These are phyloP conservation scores for Diplosoma virens DNA, from an alignment of 23 tunicate species.

Conservation along the genomic window DNA sequence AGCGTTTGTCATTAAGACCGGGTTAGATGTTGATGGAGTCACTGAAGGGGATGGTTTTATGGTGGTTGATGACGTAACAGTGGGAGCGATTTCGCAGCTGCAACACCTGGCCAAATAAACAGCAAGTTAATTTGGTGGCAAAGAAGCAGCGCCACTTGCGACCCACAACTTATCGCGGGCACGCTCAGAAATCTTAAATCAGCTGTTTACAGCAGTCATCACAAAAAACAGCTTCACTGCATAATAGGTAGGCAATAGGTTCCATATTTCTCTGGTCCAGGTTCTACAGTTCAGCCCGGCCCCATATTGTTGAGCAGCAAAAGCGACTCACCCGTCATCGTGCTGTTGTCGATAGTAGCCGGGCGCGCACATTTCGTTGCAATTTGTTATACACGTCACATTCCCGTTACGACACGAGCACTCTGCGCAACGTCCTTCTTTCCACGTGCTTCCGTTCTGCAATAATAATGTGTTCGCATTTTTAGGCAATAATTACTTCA, in stretches of 20 bases:
- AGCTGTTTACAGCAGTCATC: neutral
- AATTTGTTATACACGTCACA: conserved; percentile 48
- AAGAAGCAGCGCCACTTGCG: too few species aligned
- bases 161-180: too few species aligned
- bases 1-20: conserved; percentile 5
- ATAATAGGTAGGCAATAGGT: too few species aligned
- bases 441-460: too few species aligned
- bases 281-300: too few species aligned
- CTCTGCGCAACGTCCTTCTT: conserved; percentile 42
- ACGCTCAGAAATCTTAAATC: neutral
- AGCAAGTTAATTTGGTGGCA: too few species aligned
- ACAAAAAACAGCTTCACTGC: neutral
- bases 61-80: conserved; percentile 26
- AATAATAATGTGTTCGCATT: too few species aligned
- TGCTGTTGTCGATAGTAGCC: conserved; percentile 60
- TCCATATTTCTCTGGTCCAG: too few species aligned
- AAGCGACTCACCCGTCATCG: conserved; percentile 64
- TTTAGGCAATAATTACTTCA: too few species aligned
- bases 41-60: neutral
- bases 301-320: too few species aligned
- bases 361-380: conserved; percentile 32
- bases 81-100: conserved; percentile 29
- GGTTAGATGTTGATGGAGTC: neutral
- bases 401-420: conserved; percentile 53
- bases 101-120: conserved; percentile 56